Evolutionary conservation across 30 jellyfish, hydroid and myxozoan species (phyloP), one percentile per base, ranked within the genome.

Genomic region (Aurelia aurita): DNA sequence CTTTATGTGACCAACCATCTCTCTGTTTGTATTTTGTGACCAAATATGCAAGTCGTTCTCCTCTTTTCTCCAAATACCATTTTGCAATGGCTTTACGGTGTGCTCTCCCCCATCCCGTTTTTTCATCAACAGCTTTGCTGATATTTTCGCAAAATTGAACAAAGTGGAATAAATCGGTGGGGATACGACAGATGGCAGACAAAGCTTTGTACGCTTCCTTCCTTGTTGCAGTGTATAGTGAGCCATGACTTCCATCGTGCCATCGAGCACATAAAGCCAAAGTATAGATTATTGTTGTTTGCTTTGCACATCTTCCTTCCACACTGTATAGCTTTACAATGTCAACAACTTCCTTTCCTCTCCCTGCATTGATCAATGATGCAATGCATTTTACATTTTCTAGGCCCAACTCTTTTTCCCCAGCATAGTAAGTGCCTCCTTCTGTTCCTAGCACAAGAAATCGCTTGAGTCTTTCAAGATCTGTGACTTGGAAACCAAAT

Each of bases 21-120:
- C 96, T 72, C 21, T 74, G 77, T 57, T 86, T 86, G 62, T 74
- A 86, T 54, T 86, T 86, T 51, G 96, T 86, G 19, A 86, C 77
- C 39, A 54, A 70, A 55, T 72, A 86, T 4, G 86, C 82, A 77
- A 86, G 71, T n/a, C 62, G 35, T 3, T 45, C 23, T 18, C 85
- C 85, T 32, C 54, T 44, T 67, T 86, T 76, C 21, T 67, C 77
- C 12, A 65, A 44, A 44, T 86, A 86, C 85, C 85, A 86, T 21
- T 70, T 53, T 2, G 55, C 20, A 14, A 86, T 86, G 44, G 84
- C 96, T 63, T 66, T 86, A 45, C 96, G 31, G 62, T 82, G 85
- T 39, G 86, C 79, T 29, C 96, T 82, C 11, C 96, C 96, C 96
- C 96, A 86, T 22, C 96, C 96, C 15, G 96, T 72, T 15, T n/a